Conservation (phyloP, 2,113 vertebrate genomes). For the Ariopsis seemanni region DNA sequence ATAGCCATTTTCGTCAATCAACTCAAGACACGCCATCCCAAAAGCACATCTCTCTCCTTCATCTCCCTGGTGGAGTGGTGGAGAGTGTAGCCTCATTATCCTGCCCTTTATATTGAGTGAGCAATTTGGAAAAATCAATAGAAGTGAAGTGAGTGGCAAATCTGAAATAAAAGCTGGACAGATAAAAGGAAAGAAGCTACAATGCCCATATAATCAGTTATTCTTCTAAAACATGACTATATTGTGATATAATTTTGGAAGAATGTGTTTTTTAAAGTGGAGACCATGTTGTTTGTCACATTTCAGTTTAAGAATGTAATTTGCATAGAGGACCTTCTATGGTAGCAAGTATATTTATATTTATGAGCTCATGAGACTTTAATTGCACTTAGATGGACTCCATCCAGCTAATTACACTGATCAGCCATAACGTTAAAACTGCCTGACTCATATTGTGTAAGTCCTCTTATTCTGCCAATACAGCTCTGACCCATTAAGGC, state of each 20-base stretch:
- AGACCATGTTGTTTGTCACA: not conserved
- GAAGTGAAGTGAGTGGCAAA: conserved; percentile 58
- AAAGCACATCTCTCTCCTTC: conserved; percentile 1
- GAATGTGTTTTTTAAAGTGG: not conserved
- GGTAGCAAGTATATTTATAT: not conserved
- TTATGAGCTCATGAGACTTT: not conserved
- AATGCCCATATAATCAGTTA: not conserved
- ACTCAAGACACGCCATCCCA: not conserved
- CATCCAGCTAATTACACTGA: not conserved
- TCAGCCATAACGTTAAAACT: no score
- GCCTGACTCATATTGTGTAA: no score
- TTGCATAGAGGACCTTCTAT: not conserved
- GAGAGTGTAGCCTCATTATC: conserved; percentile 14
- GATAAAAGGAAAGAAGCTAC: not conserved
- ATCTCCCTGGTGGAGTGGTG: conserved; percentile 1
- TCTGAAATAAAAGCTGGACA: not conserved
- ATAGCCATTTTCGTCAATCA: conserved; percentile 11
- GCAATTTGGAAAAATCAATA: conserved; percentile 53
- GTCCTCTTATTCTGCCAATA: no score
- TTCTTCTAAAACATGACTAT: not conserved
- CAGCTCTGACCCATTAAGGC: no score
- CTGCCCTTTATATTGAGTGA: conserved; percentile 28
- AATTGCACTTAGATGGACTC: not conserved
- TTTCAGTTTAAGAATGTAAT: not conserved
- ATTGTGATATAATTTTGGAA: not conserved